phyloP scores from a whole-genome alignment of 2,113 vertebrate genomes.

The Aldabrachelys gigantea region DNA sequence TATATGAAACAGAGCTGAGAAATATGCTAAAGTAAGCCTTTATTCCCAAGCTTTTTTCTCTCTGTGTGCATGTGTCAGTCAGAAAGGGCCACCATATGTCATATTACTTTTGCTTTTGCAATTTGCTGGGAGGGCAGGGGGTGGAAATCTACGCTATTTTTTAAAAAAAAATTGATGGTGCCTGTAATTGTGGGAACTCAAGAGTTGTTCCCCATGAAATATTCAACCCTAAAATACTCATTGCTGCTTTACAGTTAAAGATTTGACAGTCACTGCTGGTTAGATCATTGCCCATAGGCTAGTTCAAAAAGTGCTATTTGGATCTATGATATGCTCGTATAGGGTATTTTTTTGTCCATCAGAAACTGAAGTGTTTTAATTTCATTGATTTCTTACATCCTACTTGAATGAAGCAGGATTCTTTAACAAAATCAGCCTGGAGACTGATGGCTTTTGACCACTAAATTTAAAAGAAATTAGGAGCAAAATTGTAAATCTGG shows the following conservation, averaged over 20 bases:
- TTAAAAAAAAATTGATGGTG: not conserved
- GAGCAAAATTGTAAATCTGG: not conserved
- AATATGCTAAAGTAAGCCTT: not conserved
- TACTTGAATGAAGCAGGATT: not conserved
- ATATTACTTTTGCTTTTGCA: not conserved
- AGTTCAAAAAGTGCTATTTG: conserved; percentile 46
- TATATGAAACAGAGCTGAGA: not conserved
- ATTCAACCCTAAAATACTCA: not conserved
- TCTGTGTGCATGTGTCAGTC: not conserved
- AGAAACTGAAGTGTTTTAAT: conserved; percentile 39
- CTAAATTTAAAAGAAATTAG: not conserved
- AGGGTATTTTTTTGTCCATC: not conserved
- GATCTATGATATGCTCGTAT: conserved; percentile 30
- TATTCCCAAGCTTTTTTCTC: not conserved
- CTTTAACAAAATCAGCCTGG: conserved; percentile 47
- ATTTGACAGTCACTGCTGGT: not conserved
- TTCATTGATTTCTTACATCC: conserved; percentile 38
- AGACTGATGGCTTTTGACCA: not conserved
- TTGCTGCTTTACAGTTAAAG: not conserved
- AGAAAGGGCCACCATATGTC: not conserved
- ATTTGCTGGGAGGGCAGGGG: not conserved
- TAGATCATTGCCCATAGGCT: not conserved
- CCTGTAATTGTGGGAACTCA: not conserved
- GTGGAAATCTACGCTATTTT: not conserved
- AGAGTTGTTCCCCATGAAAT: not conserved